These are phyloP conservation scores for Megathymus violae DNA, from an alignment of 1,140 invertebrate genomes.

Conservation along the genomic window DNA sequence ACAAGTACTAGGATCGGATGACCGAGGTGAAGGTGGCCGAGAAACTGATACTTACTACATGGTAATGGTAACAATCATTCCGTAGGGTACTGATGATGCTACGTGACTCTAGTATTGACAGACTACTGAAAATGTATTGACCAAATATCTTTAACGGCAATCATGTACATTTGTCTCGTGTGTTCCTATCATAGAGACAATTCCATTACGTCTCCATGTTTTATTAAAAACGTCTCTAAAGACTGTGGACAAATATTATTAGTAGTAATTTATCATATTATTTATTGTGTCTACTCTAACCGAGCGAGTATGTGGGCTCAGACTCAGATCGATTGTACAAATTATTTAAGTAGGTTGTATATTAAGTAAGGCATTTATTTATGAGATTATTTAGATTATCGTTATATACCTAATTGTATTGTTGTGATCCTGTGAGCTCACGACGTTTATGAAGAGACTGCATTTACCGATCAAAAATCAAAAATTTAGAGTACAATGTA, in stretches of 20 bases:
- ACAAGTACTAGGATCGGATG: slow-evolving; percentile 28
- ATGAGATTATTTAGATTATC: slow-evolving; percentile 79
- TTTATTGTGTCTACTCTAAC: slow-evolving; percentile 77
- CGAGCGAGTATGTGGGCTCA: slow-evolving; percentile 57
- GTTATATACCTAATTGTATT: slow-evolving; percentile 72
- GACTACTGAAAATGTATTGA: slow-evolving; percentile 53
- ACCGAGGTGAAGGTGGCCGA: no score
- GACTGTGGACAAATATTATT: slow-evolving; percentile 77
- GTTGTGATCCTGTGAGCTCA: slow-evolving; percentile 73
- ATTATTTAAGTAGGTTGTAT: slow-evolving; percentile 75
- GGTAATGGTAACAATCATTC: slow-evolving; percentile 67
- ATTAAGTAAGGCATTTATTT: slow-evolving; percentile 76
- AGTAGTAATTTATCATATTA: slow-evolving; percentile 73
- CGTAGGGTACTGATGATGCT: slow-evolving; percentile 51
- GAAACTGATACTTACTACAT: not conserved
- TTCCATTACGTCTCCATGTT: slow-evolving; percentile 57
- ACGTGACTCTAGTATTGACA: slow-evolving; percentile 31
- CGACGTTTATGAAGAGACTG: slow-evolving; percentile 68
- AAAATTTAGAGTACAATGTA: slow-evolving; percentile 40
- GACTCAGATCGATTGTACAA: slow-evolving; percentile 80
- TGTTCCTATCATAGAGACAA: slow-evolving; percentile 79
- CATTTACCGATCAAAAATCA: slow-evolving; percentile 67
- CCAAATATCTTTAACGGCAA: slow-evolving; percentile 60
- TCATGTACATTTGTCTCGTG: slow-evolving; percentile 57
- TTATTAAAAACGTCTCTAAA: slow-evolving; percentile 70